Base-by-base conservation (phyloP, 2,888 invertebrate genomes). In the Hirtodrosophila confusa region DNA sequence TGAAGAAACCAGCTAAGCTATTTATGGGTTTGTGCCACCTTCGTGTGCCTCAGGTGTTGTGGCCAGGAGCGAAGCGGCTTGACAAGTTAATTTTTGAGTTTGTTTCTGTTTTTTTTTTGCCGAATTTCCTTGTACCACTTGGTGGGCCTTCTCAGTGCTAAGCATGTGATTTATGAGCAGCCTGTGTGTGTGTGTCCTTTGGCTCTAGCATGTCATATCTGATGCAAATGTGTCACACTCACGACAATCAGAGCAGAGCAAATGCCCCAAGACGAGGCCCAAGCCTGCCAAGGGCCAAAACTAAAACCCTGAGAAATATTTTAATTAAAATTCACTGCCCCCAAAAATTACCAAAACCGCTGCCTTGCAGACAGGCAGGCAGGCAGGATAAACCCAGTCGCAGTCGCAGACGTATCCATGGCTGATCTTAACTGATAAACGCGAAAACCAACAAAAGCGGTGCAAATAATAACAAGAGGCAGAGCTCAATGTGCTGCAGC, bases 181-280 rank as follows among this genome's bases (percentile, higher is more conserved):
- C 60, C 36, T 65, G 64, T 45, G 24, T 37, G 39, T 36, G 33
- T 50, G 37, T 40, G 17, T 82, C 87, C 82, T 87, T 78, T 78
- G 65, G 69, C 64, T 47, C 40, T 47, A 67, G 51, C 41, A 41
- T 64, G 48, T 82, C 87, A 84, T 82, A 82, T 82, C 82, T 82
- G 82, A 87, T 82, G 85, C 78, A 80, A 82, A 82, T 85, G 82
- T 82, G 82, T 82, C 87, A 82, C 87, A 82, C 82, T 82, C 82
- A 87, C 82, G 87, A 78, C 78, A 61, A 29, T 33, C 63, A n/a
- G 35, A 54, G 50, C 54, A 39, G 24, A 11, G 10, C 23, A 41
- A 17, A 48, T 48, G 29, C 55, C 37, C 36, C 51, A 39, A 44
- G 40, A 8, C 36, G 33, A 31, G 49, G 12, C 24, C 55, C n/a